A percentile compares a stretch with the other conserved stretches of the same genome.
These are phyloP conservation scores for Gila orcuttii DNA, from an alignment of 2,113 vertebrate species.

Conservation along the genomic window DNA sequence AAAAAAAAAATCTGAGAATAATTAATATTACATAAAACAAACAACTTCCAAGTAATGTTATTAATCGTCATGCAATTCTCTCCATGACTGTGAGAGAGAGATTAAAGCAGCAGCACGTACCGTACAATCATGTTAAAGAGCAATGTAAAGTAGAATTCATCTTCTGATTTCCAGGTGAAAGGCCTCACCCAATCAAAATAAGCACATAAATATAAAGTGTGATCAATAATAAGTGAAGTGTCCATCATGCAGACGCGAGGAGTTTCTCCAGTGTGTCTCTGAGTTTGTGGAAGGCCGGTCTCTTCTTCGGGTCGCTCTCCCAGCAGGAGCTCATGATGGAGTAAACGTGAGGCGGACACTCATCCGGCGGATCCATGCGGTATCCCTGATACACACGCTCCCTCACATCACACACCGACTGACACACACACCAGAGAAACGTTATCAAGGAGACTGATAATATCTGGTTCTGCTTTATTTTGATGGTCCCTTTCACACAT, in stretches of 20 bases:
- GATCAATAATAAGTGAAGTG: background rate
- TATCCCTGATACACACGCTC: slow-evolving; percentile 85
- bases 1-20: too few relatives aligned
- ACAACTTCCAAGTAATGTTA: background rate
- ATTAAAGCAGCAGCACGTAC: background rate
- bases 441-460: background rate
- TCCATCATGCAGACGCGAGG: background rate
- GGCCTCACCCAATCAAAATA: background rate
- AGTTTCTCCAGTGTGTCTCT: slow-evolving; percentile 79
- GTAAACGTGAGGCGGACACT: slow-evolving; percentile 78
- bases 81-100: background rate
- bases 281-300: slow-evolving; percentile 87
- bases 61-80: background rate
- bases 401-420: slow-evolving; percentile 85
- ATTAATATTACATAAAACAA: too few relatives aligned
- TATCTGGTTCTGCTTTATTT: too few relatives aligned
- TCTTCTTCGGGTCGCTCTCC: slow-evolving; percentile 83
- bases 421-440: background rate
- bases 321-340: slow-evolving; percentile 88
- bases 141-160: too few relatives aligned
- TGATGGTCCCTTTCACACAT: too few relatives aligned
- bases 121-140: background rate
- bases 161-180: background rate
- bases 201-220: background rate
- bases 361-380: slow-evolving; percentile 87